Conservation (phyloP, 2,113 vertebrate genomes). For the Hypanus sabinus region DNA sequence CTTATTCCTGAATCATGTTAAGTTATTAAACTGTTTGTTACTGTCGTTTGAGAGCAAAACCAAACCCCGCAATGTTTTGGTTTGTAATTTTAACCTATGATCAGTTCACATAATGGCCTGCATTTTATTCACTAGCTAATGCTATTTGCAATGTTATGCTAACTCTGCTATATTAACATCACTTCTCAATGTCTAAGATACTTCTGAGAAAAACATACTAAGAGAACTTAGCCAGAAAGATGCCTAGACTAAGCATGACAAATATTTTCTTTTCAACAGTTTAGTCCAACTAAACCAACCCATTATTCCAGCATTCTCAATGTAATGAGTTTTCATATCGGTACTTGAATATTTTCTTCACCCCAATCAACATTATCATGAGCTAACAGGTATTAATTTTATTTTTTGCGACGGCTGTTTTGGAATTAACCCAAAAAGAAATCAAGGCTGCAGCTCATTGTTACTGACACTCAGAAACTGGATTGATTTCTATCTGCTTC, state of each 20-base stretch:
- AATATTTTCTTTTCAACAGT: background rate
- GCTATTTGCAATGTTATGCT: background rate
- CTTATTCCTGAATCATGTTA: slow-evolving; percentile 6
- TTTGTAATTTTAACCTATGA: background rate
- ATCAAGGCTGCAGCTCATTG: background rate
- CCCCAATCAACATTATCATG: background rate
- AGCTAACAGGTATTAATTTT: background rate
- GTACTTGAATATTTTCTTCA: background rate
- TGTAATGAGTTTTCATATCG: background rate
- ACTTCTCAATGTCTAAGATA: background rate
- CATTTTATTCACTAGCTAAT: background rate
- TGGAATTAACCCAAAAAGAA: background rate
- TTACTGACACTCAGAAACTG: background rate
- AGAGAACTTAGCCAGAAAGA: background rate
- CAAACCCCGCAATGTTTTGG: background rate
- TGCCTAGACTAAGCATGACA: background rate
- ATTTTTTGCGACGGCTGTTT: background rate
- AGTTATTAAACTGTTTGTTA: background rate
- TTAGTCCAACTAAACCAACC: background rate
- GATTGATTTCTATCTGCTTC: background rate
- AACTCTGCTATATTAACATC: background rate
- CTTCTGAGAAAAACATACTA: background rate
- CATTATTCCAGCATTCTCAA: background rate
- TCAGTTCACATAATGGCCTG: background rate
- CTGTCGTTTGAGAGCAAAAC: background rate